Conservation (phyloP, 1,140 invertebrate genomes). For the Saccostrea cuccullata region DNA sequence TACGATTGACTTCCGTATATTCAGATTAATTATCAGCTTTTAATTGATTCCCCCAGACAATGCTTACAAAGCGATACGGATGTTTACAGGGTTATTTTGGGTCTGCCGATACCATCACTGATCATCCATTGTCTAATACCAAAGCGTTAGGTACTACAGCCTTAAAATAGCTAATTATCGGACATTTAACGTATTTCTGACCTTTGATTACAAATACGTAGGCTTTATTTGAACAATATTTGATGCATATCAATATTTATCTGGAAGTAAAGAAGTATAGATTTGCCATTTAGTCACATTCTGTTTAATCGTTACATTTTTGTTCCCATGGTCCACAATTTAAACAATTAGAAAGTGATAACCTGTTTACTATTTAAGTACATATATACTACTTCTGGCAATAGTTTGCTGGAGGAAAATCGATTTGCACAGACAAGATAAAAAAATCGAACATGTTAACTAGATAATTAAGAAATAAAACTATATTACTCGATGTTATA, state of each 20-base stretch:
- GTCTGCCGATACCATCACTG: not conserved
- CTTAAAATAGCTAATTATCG: conserved; percentile 6
- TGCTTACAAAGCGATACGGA: not conserved
- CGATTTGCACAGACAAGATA: conserved; percentile 20
- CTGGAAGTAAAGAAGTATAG: not conserved
- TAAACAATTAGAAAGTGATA: not conserved
- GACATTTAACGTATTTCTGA: not conserved
- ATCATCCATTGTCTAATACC: not conserved
- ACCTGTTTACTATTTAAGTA: not conserved
- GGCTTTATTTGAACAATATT: not conserved
- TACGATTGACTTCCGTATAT: not conserved
- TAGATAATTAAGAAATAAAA: not conserved
- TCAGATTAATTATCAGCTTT: not conserved
- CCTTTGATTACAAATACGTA: not conserved
- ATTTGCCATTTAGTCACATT: not conserved
- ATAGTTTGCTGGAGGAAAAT: conserved; percentile 8
- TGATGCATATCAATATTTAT: not conserved
- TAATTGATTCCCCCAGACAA: not conserved
- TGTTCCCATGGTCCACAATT: not conserved
- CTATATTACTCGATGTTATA: not conserved
- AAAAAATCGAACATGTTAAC: conserved; percentile 25
- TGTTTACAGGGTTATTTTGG: conserved; percentile 10
- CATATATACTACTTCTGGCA: not conserved
- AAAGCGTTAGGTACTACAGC: not conserved
- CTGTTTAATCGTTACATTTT: not conserved